Evolutionary conservation across 2,113 vertebrate genomes (phyloP).

Genomic region (Pipra filicauda): DNA sequence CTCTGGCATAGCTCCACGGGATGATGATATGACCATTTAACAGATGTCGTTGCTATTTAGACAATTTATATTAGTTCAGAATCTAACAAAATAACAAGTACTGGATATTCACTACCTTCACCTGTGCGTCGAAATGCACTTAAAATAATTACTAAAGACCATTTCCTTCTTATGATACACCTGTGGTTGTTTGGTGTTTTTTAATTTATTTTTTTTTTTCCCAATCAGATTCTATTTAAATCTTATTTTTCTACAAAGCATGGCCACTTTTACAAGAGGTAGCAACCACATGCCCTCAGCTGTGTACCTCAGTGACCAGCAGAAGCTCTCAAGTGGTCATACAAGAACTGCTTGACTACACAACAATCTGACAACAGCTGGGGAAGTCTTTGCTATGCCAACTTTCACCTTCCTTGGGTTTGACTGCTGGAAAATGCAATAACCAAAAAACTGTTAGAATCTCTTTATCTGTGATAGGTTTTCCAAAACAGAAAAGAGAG

Average conservation of each 20-base stretch:
- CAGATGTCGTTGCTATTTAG: not conserved
- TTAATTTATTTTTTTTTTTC: not conserved
- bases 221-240: not conserved
- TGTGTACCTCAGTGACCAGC: not conserved
- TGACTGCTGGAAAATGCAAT: not conserved
- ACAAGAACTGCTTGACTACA: not conserved
- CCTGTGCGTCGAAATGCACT: not conserved
- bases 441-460: not conserved
- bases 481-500: not conserved
- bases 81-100: not conserved
- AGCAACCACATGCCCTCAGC: not conserved
- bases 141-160: not conserved
- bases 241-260: not conserved
- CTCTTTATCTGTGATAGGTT: not conserved
- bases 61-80: not conserved
- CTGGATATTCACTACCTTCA: not conserved
- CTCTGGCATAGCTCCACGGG: not conserved
- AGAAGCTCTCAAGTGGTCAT: not conserved
- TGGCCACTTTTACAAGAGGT: not conserved
- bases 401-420: not conserved
- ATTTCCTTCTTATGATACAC: not conserved
- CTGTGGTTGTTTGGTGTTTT: not conserved
- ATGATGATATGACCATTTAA: not conserved
- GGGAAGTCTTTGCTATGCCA: not conserved
- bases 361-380: not conserved